Conservation (phyloP, 2,888 invertebrate species). For the Prosapia bicincta region DNA sequence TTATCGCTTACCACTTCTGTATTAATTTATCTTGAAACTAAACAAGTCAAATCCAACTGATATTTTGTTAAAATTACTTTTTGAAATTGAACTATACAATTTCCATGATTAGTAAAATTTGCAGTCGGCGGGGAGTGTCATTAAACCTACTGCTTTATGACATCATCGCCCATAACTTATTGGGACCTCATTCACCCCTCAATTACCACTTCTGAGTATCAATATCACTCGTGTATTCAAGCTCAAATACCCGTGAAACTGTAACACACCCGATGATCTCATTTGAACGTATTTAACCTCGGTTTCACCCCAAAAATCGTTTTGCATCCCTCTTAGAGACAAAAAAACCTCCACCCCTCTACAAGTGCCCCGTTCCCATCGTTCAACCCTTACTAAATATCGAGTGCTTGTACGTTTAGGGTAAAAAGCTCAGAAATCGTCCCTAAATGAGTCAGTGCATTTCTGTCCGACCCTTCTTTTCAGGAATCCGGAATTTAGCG, state of each 20-base stretch:
- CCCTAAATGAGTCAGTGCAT: slow-evolving; percentile 19
- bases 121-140: too few relatives aligned
- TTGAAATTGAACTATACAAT: too few relatives aligned
- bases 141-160: too few relatives aligned
- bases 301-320: slow-evolving; percentile 31
- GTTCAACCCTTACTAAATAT: slow-evolving; percentile 16
- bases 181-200: slow-evolving; percentile 12
- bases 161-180: slow-evolving; percentile 3
- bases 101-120: too few relatives aligned
- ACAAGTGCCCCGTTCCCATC: slow-evolving; percentile 13
- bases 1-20: too few relatives aligned
- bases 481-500: slow-evolving; percentile 9
- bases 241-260: slow-evolving; percentile 34
- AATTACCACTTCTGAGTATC: slow-evolving; percentile 19
- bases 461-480: slow-evolving; percentile 12
- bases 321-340: slow-evolving; percentile 15
- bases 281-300: slow-evolving; percentile 37
- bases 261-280: slow-evolving; percentile 35
- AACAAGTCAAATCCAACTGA: too few relatives aligned
- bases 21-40: too few relatives aligned
- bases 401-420: slow-evolving; percentile 13
- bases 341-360: slow-evolving; percentile 20
- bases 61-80: too few relatives aligned
- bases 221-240: slow-evolving; percentile 13
- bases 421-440: slow-evolving; percentile 8